These are phyloP conservation scores for Tetragonisca angustula DNA, from an alignment of 2,888 invertebrate genomes.

Conservation along the genomic window DNA sequence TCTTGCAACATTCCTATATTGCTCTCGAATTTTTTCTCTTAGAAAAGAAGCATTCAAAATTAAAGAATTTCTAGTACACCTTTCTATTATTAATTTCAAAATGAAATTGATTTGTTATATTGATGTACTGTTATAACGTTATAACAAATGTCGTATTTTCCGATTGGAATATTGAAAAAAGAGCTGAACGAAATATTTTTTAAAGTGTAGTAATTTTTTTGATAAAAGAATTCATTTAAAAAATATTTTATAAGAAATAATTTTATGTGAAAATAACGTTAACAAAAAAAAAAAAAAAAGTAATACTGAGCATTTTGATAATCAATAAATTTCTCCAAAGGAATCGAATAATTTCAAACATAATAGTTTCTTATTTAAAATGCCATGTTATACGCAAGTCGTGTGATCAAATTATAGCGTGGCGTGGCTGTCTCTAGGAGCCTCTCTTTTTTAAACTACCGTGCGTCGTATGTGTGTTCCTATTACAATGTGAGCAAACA, in stretches of 20 bases:
- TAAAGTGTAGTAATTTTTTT: neutral
- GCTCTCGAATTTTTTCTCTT: neutral
- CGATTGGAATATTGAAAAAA: neutral
- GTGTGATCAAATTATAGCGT: constrained; percentile 56
- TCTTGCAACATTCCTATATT: constrained; percentile 1
- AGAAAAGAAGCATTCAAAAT: neutral
- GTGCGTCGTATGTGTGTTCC: constrained; percentile 37
- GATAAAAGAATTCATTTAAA: neutral
- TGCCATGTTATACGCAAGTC: constrained; percentile 35
- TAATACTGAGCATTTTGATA: neutral
- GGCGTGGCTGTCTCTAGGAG: constrained; percentile 52
- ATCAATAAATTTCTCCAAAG: neutral
- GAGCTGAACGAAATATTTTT: neutral
- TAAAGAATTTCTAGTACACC: neutral
- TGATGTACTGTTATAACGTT: neutral
- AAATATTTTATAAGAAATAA: neutral
- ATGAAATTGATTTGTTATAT: neutral
- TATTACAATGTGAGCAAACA: constrained; percentile 27
- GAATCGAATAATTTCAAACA: constrained; percentile 2
- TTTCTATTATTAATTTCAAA: constrained; percentile 1
- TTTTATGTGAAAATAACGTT: neutral
- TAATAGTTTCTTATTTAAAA: constrained; percentile 40
- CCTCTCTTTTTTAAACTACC: constrained; percentile 40
- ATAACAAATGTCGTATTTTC: neutral
- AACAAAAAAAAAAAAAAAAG: too few relatives aligned